Evolutionary conservation across 2,888 invertebrate species (phyloP).

Genomic region (Drosophila lacicola): DNA sequence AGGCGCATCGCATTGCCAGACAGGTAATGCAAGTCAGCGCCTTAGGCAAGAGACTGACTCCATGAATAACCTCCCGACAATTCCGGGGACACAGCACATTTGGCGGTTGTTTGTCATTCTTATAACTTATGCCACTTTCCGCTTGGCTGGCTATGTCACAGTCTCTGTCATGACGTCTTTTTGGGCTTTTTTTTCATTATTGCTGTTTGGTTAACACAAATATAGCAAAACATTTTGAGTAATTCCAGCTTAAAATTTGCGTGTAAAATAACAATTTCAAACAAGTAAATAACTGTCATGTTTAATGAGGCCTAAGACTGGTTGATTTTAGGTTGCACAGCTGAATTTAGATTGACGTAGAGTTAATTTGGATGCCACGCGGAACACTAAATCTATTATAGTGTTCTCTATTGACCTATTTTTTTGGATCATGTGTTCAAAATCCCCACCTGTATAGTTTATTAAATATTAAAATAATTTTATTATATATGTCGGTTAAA

Average conservation of each 20-base stretch:
- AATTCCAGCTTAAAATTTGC: too few species aligned
- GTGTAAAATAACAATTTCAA: not conserved
- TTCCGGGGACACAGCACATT: not conserved
- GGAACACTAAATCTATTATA: not conserved
- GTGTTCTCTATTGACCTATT: too few species aligned
- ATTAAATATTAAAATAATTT: too few species aligned
- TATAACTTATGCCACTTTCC: slow-evolving; percentile 31
- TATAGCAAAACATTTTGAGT: too few species aligned
- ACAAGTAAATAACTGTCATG: slow-evolving; percentile 5
- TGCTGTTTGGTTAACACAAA: not conserved
- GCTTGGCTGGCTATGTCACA: slow-evolving; percentile 6
- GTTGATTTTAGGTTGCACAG: not conserved
- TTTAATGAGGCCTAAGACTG: not conserved
- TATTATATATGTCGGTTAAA: too few species aligned
- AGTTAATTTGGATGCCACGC: not conserved
- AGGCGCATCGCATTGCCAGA: slow-evolving; percentile 19
- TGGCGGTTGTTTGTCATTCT: slow-evolving; percentile 41
- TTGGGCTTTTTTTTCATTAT: not conserved
- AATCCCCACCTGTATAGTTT: too few species aligned
- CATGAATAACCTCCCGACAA: slow-evolving; percentile 8
- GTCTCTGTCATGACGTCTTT: not conserved
- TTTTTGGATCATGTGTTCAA: too few species aligned
- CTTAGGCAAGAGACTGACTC: slow-evolving; percentile 4
- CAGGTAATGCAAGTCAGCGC: slow-evolving; percentile 14
- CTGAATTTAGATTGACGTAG: not conserved